Evolutionary conservation across 2,113 vertebrate species (phyloP), one percentile per base, ranked within the genome.

Genomic region (Forbesichthys agassizii): DNA sequence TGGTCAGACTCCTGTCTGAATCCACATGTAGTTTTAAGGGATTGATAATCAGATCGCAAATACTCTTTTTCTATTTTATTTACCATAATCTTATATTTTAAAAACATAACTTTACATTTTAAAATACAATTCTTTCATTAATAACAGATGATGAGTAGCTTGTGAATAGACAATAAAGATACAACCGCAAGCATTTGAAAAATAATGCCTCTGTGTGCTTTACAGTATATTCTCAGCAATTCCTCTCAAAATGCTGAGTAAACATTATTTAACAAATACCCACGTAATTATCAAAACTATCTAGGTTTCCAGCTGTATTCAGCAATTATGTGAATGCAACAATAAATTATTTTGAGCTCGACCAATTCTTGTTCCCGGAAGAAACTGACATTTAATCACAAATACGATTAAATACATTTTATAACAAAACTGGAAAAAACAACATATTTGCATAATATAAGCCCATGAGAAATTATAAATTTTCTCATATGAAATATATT

Each of bases 1-100:
- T 66, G 46, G 18, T 20, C n/a, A 4, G 48, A 67, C 57, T 73
- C 42, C 46, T 27, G n/a, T 36, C 68, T 13, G 59, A 36, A 64
- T 56, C 18, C 7, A 66, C 54, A n/a, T 64, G 42, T 13, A 48
- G 9, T 60, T 55, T 69, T 33, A 54, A 13, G 61, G 64, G 11
- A 49, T 33, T 9, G 48, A 13, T 7, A 73, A 67, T 65, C 57
- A 67, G 1, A 74, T 82, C 33, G 49, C 7, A 66, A 65, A 16
- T 61, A 14, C 59, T 46, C 27, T 10, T 47, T 6, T 42, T 64
- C 53, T 64, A 46, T 27, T 27, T 27, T 3, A 33, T 13, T 42
- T 9, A 14, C 48, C 20, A 3, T 9, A 42, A 18, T 3, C 42
- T 58, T 70, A 58, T 42, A 42, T 42, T 42, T 4, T 62, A 61